These are phyloP conservation scores for Orthosia gothica DNA, from an alignment of 2,888 invertebrate genomes.

Conservation along the genomic window DNA sequence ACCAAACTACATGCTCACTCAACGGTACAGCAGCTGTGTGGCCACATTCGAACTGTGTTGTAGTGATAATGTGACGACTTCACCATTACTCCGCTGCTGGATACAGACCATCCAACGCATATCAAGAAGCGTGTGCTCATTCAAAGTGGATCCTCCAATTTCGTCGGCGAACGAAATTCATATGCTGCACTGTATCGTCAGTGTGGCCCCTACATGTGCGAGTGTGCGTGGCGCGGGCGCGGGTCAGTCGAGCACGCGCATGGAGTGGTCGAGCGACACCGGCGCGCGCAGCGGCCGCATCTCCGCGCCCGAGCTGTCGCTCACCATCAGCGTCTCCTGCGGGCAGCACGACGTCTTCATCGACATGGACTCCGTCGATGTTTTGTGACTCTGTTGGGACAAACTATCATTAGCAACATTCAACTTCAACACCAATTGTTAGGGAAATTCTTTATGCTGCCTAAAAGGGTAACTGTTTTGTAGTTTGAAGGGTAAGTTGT, in stretches of 20 bases:
- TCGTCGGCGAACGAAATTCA: not conserved
- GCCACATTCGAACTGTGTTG: not conserved
- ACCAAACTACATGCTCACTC: not conserved
- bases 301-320: constrained; percentile 85
- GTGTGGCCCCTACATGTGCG: constrained; percentile 2
- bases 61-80: not conserved
- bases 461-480: not conserved
- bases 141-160: constrained; percentile 1
- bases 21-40: not conserved
- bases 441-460: not conserved
- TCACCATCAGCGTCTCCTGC: constrained; percentile 84
- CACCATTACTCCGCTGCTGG: not conserved
- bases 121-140: not conserved
- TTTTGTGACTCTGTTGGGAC: constrained; percentile 82
- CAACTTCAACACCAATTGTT: not conserved
- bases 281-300: constrained; percentile 79
- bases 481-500: not conserved
- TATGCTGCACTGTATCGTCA: not conserved
- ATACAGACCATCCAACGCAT: not conserved
- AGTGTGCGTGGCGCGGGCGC: constrained; percentile 25
- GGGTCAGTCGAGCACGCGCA: constrained; percentile 74
- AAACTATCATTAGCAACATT: constrained; percentile 7
- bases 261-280: constrained; percentile 53
- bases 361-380: constrained; percentile 86
- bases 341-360: constrained; percentile 88